phyloP scores from a whole-genome alignment of 2,888 invertebrate species.

The Xanthorhoe spadicearia region DNA sequence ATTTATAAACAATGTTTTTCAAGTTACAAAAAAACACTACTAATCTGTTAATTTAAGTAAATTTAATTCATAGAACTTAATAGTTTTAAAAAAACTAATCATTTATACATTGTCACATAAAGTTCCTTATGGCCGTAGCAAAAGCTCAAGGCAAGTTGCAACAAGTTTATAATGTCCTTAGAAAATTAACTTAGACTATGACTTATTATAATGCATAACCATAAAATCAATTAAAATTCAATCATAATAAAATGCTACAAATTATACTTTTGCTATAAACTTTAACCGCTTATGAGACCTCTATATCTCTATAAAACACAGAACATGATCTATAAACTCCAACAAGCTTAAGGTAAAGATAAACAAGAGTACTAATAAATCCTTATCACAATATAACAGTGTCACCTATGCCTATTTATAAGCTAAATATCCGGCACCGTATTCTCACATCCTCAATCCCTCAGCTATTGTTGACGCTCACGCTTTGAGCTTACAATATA shows the following conservation, averaged over 20 bases:
- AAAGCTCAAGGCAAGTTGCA: not conserved
- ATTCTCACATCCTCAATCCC: constrained; percentile 55
- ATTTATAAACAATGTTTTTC: no score
- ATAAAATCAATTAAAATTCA: not conserved
- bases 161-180: not conserved
- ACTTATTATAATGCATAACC: not conserved
- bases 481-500: constrained; percentile 63
- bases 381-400: constrained; percentile 54
- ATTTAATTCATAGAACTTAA: not conserved
- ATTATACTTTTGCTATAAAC: not conserved
- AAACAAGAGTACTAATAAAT: constrained; percentile 44
- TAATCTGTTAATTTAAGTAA: not conserved
- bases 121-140: not conserved
- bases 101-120: not conserved
- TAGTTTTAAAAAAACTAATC: not conserved
- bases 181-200: not conserved
- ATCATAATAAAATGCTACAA: not conserved
- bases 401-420: constrained; percentile 58
- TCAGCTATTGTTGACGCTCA: constrained; percentile 47
- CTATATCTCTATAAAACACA: constrained; percentile 6
- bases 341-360: constrained; percentile 18
- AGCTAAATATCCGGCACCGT: constrained; percentile 66
- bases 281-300: not conserved
- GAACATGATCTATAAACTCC: constrained; percentile 8
- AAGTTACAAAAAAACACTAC: no score